A percentile compares a stretch with the other conserved stretches of the same genome.
These are phyloP conservation scores for Sarcophaga carnaria DNA, from an alignment of 2,888 invertebrate genomes.

Conservation along the genomic window DNA sequence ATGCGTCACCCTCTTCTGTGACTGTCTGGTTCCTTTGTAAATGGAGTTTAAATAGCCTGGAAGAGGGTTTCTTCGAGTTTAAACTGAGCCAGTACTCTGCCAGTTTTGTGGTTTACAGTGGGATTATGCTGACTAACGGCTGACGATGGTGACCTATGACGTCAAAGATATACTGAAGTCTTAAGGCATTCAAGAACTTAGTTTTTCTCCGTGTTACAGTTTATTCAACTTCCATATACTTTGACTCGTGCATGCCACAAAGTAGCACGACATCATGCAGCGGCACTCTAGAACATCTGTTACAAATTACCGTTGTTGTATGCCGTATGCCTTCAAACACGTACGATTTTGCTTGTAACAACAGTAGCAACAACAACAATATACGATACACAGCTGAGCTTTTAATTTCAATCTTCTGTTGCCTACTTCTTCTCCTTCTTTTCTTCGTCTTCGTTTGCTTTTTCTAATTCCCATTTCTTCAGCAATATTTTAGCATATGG, in stretches of 20 bases:
- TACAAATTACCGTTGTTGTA: conserved; percentile 62
- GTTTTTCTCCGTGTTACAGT: conserved; percentile 25
- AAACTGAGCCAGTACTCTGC: too few relatives aligned
- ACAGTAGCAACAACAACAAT: too few relatives aligned
- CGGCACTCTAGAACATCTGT: conserved; percentile 57
- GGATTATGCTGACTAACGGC: too few relatives aligned
- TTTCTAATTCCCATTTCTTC: conserved; percentile 1
- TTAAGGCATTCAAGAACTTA: too few relatives aligned
- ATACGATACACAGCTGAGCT: conserved; percentile 24
- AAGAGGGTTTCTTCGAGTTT: too few relatives aligned
- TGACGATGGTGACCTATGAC: too few relatives aligned
- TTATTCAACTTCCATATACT: conserved; percentile 16
- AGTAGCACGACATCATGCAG: conserved; percentile 6
- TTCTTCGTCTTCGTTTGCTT: conserved; percentile 14
- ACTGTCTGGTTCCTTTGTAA: too few relatives aligned
- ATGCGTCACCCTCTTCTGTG: too few relatives aligned
- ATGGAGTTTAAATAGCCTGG: too few relatives aligned
- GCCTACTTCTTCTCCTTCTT: background rate
- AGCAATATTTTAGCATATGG: background rate
- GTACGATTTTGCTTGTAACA: conserved; percentile 2
- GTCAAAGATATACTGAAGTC: background rate
- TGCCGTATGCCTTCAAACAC: conserved; percentile 54
- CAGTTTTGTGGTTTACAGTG: too few relatives aligned
- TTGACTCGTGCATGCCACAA: conserved; percentile 27
- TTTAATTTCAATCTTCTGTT: background rate